Percentiles rank a stretch among this genome's conserved stretches.
Evolutionary conservation across 2,888 invertebrate genomes (phyloP).

Genomic region (Drosophila glabriapex): DNA sequence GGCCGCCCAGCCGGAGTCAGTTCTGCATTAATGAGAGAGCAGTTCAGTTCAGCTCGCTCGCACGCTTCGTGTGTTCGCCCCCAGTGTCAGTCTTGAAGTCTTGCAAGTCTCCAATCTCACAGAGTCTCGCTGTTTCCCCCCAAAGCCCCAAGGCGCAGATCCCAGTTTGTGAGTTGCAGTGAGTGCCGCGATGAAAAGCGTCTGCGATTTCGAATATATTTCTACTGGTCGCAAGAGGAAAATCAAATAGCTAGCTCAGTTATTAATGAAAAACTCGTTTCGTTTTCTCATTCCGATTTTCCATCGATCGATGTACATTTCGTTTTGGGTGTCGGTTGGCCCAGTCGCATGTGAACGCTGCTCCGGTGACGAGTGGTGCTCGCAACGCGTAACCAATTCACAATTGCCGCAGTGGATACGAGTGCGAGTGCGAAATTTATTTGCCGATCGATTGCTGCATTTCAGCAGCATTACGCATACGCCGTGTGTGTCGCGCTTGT

Average conservation of each 20-base stretch:
- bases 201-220: constrained; percentile 10
- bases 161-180: constrained; percentile 23
- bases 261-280: constrained; percentile 73
- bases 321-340: constrained; percentile 14
- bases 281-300: constrained; percentile 55
- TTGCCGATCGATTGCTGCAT: constrained; percentile 28
- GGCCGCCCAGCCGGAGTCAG: constrained; percentile 73
- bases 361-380: constrained; percentile 51
- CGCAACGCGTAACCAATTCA: constrained; percentile 33
- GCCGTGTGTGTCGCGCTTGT: constrained; percentile 44
- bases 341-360: constrained; percentile 72
- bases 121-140: not conserved
- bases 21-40: constrained; percentile 85
- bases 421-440: constrained; percentile 23
- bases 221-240: constrained; percentile 49
- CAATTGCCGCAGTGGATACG: constrained; percentile 23
- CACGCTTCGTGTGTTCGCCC: constrained; percentile 76
- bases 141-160: not conserved
- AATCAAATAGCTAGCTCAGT: constrained; percentile 50
- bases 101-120: constrained; percentile 1
- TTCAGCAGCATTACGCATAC: constrained; percentile 57
- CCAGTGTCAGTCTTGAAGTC: constrained; percentile 36
- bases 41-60: constrained; percentile 73
- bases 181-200: constrained; percentile 36
- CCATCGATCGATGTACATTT: constrained; percentile 52